Evolutionary conservation across 2,113 vertebrate genomes (phyloP), one percentile per base, ranked within the genome.

Genomic region (Barnardius zonarius): DNA sequence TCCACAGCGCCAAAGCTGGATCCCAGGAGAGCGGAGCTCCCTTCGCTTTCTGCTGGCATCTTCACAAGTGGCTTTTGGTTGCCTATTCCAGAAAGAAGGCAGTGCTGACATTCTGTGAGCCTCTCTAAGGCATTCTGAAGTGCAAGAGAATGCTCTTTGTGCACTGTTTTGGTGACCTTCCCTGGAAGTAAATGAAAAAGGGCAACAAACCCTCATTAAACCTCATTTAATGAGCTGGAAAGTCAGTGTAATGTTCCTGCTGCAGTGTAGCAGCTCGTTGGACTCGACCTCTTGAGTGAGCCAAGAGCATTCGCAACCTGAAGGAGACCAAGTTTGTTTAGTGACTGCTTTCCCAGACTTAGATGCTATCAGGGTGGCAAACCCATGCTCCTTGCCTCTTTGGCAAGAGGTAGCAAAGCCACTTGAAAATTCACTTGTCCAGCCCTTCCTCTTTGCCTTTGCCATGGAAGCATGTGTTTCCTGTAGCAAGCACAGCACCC

Each of bases 391-490:
- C 54, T 86, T 85, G 33, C 46, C 64, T 44, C n/a, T 86, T 72
- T 94, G 88, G 86, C 92, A 88, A 59, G 74, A 39, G 74, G 28
- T 13, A 80, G 68, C 41, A 82, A 90, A 83, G 46, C 82, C 84
- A 78, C 62, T 59, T 33, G 59, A 1, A 79, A 77, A 85, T 22
- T 80, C 9, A 17, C 48, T 90, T 11, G 43, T 31, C 69, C 86
- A 68, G 86, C 88, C 95, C 95, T 96, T 97, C 95, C 95, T 95
- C 95, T 93, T 93, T 79, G 84, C 44, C 25, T 74, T 49, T 77
- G 68, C 69, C 52, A 23, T 46, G 23, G 55, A 16, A 75, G 44
- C 79, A 74, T 83, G 85, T 77, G 73, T 92, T 96, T 97, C 95
- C 93, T 95, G 88, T 67, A 55, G 10, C 48, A 75, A 48, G 13